Conservation (phyloP, 2,797 vertebrate species). For the Tauraco hartlaubi region DNA sequence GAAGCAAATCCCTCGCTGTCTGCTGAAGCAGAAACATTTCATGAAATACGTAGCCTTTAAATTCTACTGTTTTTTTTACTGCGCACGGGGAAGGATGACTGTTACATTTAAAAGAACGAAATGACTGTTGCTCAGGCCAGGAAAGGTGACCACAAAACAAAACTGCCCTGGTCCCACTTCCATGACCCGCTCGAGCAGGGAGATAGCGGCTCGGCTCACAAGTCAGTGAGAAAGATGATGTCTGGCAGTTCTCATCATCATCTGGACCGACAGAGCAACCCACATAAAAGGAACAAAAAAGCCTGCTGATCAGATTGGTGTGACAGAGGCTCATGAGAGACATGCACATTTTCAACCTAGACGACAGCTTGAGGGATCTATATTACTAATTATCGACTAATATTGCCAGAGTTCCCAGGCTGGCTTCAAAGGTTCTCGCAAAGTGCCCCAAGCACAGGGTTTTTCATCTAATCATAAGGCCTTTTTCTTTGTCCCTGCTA, state of each 20-base stretch:
- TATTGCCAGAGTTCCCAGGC: slow-evolving; percentile 69
- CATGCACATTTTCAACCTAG: slow-evolving; percentile 61
- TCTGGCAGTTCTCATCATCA: slow-evolving; percentile 68
- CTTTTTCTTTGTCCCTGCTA: slow-evolving; percentile 48
- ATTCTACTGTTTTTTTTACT: neutral
- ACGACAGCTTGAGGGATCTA: slow-evolving; percentile 65
- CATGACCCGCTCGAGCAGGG: neutral
- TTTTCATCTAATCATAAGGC: slow-evolving; percentile 48
- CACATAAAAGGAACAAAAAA: slow-evolving; percentile 74
- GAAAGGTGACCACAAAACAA: slow-evolving; percentile 36
- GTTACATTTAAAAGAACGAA: neutral
- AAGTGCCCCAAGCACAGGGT: slow-evolving; percentile 40
- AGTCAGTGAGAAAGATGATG: slow-evolving; percentile 68
- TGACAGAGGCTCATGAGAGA: slow-evolving; percentile 65
- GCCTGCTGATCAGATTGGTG: slow-evolving; percentile 71
- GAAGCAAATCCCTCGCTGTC: neutral
- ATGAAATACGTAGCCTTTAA: fast-evolving
- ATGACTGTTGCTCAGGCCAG: neutral
- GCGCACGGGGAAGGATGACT: neutral
- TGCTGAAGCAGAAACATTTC: neutral
- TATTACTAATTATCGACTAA: slow-evolving; percentile 74
- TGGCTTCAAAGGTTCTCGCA: slow-evolving; percentile 56
- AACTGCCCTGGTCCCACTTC: slow-evolving; percentile 16
- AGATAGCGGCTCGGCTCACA: slow-evolving; percentile 39
- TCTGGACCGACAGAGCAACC: slow-evolving; percentile 53